Evolutionary conservation across 2,888 invertebrate genomes (phyloP), one percentile per base, ranked within the genome.

Genomic region (Dryococelus australis): DNA sequence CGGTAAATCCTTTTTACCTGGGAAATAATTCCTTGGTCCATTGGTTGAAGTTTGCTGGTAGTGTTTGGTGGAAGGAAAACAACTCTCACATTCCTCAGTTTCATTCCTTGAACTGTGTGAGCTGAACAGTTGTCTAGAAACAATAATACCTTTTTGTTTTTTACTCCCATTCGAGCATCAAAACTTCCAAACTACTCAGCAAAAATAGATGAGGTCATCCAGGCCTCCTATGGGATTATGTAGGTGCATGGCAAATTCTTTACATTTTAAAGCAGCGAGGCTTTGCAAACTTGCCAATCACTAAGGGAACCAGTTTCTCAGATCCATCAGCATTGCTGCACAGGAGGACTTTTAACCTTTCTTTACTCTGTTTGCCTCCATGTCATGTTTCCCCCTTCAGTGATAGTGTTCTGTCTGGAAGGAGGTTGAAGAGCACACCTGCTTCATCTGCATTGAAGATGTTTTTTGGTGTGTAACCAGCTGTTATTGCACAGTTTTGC

Each of bases 301-400:
- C 85, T 9, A 86, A 51, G 0, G 80, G 79, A 35, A n/a, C 65
- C 43, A 27, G 53, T 78, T 87, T 86, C 81, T 80, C 53, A 28
- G 28, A 35, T n/a, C 81, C 47, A 24, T 86, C 47, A 86, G 81
- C 20, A 43, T 81, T 86, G 10, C 27, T 24, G 35, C 79, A 87
- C 43, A 86, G 53, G 12, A 87, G 43, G 16, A 87, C 51, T 26
- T 84, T 86, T 13, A 86, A 4, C 28, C 87, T 26, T 9, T 87
- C 85, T 79, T 86, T 87, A 28, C 86, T 43, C 26, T 26, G 24
- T 43, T 85, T 87, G n/a, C 86, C 86, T 20, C 86, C 86, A 65
- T 87, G 86, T 47, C 86, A 86, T 24, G 47, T 78, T 79, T 86
- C 47, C 24, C 87, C 86, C 78, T 87, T 87, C 28, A 84, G 65